Percentiles rank a stretch among this genome's conserved stretches.
phyloP scores from a whole-genome alignment of 23 tunicate species.

The Halocynthia roretzi region DNA sequence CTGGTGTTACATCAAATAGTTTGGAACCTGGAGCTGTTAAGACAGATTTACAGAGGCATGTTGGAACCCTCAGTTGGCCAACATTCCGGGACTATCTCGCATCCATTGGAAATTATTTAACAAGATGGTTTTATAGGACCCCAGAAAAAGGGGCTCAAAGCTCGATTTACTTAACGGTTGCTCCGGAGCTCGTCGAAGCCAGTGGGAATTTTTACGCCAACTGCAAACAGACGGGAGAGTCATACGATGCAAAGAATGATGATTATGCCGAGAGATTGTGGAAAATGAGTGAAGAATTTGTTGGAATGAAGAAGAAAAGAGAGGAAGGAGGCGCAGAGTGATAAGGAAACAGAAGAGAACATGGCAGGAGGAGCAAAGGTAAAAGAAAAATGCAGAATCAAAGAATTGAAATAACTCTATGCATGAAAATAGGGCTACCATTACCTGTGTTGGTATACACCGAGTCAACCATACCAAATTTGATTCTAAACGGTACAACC shows the following conservation, averaged over 20 bases:
- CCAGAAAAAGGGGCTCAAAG: conserved; percentile 1
- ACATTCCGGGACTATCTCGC: neutral
- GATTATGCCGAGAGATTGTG: conserved; percentile 7
- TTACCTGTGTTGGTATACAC: too few species aligned
- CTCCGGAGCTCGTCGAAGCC: neutral
- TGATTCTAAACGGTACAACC: too few species aligned
- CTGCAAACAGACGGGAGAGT: neutral
- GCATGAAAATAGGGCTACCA: too few species aligned
- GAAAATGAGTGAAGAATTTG: neutral
- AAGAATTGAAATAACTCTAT: too few species aligned
- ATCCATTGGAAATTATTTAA: too few species aligned
- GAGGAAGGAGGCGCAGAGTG: too few species aligned
- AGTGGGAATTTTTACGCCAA: neutral
- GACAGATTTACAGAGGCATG: conserved; percentile 1
- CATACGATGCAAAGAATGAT: neutral
- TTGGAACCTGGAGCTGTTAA: conserved; percentile 8
- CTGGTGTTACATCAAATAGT: conserved; percentile 1
- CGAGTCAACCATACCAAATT: too few species aligned
- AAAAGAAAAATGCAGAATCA: too few species aligned
- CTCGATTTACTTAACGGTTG: neutral
- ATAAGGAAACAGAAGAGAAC: too few species aligned
- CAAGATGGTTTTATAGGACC: neutral
- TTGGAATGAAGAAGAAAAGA: neutral
- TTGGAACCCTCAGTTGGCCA: neutral
- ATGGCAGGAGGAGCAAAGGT: too few species aligned